A percentile compares a stretch with the other conserved stretches of the same genome.
Conservation (phyloP, 2,113 vertebrate genomes). For the Casuarius casuarius region DNA sequence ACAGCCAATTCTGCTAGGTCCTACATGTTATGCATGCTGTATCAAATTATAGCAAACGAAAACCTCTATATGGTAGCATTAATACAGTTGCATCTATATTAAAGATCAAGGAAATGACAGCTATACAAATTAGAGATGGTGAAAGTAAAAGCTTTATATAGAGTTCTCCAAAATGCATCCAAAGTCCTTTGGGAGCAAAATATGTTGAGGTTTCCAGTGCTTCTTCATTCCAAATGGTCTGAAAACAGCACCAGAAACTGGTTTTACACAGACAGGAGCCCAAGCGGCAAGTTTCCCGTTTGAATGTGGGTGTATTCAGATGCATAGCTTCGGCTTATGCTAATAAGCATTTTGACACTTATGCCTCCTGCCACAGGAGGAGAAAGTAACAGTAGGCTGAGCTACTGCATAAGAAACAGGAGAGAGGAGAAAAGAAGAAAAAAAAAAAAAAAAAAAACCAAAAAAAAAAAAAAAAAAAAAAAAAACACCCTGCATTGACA, state of each 20-base stretch:
- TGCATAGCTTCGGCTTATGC: neutral
- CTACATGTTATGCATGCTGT: neutral
- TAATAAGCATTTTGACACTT: conserved; percentile 30
- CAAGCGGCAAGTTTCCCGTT: neutral
- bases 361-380: neutral
- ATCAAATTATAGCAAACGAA: neutral
- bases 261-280: neutral
- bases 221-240: neutral
- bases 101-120: neutral
- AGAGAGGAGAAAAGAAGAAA: neutral
- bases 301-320: neutral
- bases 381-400: neutral
- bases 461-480: neutral
- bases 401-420: neutral
- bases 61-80: neutral
- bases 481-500: rapidly evolving
- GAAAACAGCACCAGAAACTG: neutral
- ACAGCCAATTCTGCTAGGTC: neutral
- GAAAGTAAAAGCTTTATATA: neutral
- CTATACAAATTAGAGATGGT: neutral
- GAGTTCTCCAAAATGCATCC: neutral
- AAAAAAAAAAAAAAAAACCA: neutral
- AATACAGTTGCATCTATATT: neutral
- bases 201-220: neutral
- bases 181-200: neutral